Evolutionary conservation across 2,113 vertebrate genomes (phyloP).

Genomic region (Monarcha castaneiventris): DNA sequence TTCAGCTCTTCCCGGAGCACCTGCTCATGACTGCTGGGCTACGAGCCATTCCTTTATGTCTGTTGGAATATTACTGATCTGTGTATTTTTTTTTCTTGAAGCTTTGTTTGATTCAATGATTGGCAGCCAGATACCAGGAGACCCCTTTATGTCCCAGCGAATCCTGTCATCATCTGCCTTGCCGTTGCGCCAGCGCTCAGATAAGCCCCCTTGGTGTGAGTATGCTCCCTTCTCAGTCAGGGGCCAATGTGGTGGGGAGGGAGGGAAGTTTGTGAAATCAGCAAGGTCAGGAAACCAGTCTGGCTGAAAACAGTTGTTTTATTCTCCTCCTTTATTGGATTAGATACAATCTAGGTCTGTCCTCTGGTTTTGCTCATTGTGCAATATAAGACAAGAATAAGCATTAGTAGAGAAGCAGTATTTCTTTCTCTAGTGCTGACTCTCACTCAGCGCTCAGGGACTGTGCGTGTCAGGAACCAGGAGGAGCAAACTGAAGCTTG

Average conservation of each 20-base stretch:
- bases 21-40: background rate
- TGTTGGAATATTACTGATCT: background rate
- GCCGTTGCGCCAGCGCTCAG: conserved; percentile 82
- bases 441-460: background rate
- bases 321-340: background rate
- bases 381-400: background rate
- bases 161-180: conserved; percentile 83
- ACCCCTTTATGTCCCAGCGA: conserved; percentile 85
- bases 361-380: background rate
- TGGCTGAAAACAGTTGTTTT: background rate
- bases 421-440: background rate
- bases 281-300: background rate
- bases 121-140: conserved; percentile 79
- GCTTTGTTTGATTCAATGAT: conserved; percentile 86
- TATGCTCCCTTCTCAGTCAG: conserved; percentile 29
- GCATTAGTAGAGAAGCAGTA: background rate
- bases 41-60: background rate
- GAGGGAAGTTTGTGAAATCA: background rate
- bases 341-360: background rate
- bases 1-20: background rate
- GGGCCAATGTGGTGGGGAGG: background rate
- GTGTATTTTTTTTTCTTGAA: conserved; percentile 11
- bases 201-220: conserved; percentile 97
- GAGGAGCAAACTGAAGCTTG: background rate
- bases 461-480: background rate